Percentiles rank a stretch among this genome's conserved stretches.
These are phyloP conservation scores for Xiphorhynchus erythropygius DNA, from an alignment of 2,797 vertebrate genomes.

Conservation along the genomic window DNA sequence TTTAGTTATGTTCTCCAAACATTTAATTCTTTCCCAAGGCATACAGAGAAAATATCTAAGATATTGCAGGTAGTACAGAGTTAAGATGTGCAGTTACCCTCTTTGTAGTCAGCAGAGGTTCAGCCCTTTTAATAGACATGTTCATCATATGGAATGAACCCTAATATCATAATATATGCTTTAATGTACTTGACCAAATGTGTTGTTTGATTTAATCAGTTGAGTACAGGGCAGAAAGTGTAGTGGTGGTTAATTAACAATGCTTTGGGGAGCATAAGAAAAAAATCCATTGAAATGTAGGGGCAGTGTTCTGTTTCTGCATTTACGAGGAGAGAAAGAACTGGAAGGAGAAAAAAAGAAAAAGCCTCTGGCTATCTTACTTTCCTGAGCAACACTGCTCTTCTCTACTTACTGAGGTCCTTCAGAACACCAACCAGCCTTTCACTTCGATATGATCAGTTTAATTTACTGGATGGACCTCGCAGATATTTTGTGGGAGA, in stretches of 20 bases:
- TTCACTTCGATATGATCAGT: accelerated
- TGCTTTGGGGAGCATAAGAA: not conserved
- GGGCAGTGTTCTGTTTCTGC: not conserved
- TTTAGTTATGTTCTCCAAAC: not conserved
- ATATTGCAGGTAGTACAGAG: not conserved
- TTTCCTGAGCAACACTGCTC: not conserved
- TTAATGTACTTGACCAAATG: not conserved
- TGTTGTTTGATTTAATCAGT: not conserved
- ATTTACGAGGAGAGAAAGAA: not conserved
- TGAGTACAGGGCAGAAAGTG: not conserved
- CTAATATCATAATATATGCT: not conserved
- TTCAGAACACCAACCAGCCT: not conserved
- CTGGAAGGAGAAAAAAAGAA: not conserved
- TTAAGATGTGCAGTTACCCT: not conserved
- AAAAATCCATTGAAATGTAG: not conserved
- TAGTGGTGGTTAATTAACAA: not conserved
- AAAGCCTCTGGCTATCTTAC: not conserved
- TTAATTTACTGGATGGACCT: not conserved
- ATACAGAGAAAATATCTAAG: not conserved
- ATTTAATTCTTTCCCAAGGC: not conserved
- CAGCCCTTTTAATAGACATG: not conserved
- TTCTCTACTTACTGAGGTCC: not conserved
- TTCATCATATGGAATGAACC: not conserved
- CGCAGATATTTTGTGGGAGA: not conserved
- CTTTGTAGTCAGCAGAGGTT: not conserved